Evolutionary conservation across 2,888 invertebrate species (phyloP), one percentile per base, ranked within the genome.

Genomic region (Acleris cristana): DNA sequence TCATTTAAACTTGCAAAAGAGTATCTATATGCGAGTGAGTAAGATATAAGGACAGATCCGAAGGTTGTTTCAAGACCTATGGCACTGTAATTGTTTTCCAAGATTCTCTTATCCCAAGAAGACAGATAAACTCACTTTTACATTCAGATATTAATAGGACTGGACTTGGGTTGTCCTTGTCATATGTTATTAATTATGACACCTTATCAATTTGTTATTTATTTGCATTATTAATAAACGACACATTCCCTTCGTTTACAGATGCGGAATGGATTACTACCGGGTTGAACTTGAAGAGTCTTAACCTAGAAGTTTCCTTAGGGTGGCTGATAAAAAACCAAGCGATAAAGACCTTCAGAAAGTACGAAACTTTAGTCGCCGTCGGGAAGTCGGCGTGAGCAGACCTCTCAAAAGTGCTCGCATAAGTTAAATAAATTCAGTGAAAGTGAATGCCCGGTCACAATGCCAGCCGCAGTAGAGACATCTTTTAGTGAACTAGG

Each of bases 381-480:
- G 56, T 45, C 45, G 44, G 23, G 52, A 51, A 61, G 19, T 52
- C 61, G 66, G 21, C 61, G 61, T 5, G 52, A 30, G 34, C 61
- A 34, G 66, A 69, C 61, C 63, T 67, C 59, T 74, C 72, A 72
- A 78, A 77, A 79, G 79, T 78, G 76, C 71, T 53, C 48, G 10
- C 4, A 52, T 44, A 59, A 49, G n/a, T 34, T 14, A 8, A 21
- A 12, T 34, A 45, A 52, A 40, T 21, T 21, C 30, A 45, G 52
- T 58, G 45, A 40, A 19, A 67, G 67, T 63, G 75, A 72, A 65
- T 69, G 72, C 84, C 83, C 52, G 44, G 58, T n/a, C 56, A 61
- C 52, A 16, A 70, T 69, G 21, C 82, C 82, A 53, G 76, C 76
- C 2, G 73, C 79, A 62, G 84, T 86, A 69, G 85, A 86, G 16